Base-by-base conservation (phyloP, 2,113 vertebrate species). In the Oostethus manadensis region DNA sequence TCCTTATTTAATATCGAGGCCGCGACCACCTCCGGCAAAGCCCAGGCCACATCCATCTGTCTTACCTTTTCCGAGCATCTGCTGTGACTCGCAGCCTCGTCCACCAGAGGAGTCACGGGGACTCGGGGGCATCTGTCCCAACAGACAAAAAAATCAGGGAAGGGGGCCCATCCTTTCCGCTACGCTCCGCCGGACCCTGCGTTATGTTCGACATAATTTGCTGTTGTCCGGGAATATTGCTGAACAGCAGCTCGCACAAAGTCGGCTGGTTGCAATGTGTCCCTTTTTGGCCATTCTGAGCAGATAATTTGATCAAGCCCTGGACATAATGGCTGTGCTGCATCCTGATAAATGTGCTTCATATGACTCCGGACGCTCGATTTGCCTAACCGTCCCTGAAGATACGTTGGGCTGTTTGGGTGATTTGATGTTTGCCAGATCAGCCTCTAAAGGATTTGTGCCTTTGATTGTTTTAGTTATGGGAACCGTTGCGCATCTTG, bases 31-130 rank as follows among this genome's bases (percentile, higher is more conserved):
- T 74, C 49, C 60, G 73, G 58, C 48, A 43, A 79, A 77, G 63
- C 71, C 61, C 53, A 63, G n/a, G 73, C 66, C 66, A 82, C 79
- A 82, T 81, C 89, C 89, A 90, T 91, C 89, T 90, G 88, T 88
- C 83, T 87, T 87, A 90, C 88, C 87, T 89, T 86, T 89, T 84
- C 65, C 54, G 68, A 89, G 86, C 88, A 89, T 91, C 89, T 92
- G 88, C 82, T 83, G 81, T 89, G 64, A 87, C 87, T 90, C 82
- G 78, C 84, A 87, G 86, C 86, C 82, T 78, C 57, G 62, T 87
- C 85, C 86, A 88, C 84, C 88, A 88, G 78, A 55, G 66, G 59
- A 88, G 83, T 87, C 85, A 68, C 66, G 68, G 79, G 78, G 84
- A 88, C 86, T 81, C 65, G 42, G 78, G 78, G 88, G 89, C 89